Conservation (phyloP, 2,888 invertebrate genomes). For the Leptura quadrifasciata region DNA sequence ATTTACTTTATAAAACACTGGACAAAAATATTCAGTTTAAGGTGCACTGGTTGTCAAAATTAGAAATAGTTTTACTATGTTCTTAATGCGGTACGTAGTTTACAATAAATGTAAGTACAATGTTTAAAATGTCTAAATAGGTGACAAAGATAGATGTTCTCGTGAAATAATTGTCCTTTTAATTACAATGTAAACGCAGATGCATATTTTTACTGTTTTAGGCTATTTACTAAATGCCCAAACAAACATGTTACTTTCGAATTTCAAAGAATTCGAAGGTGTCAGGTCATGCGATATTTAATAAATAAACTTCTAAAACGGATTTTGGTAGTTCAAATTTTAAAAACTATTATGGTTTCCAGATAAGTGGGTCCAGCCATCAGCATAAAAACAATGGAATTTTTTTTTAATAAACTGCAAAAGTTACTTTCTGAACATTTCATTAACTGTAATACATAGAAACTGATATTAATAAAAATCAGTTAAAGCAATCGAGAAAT, state of each 20-base stretch:
- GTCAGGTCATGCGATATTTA: background rate
- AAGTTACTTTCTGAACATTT: background rate
- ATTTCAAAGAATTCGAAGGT: background rate
- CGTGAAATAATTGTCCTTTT: background rate
- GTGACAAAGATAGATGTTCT: background rate
- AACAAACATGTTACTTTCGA: background rate
- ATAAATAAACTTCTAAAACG: background rate
- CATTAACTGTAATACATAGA: background rate
- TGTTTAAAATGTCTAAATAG: background rate
- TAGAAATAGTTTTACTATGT: background rate
- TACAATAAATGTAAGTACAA: background rate
- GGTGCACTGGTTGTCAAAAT: background rate
- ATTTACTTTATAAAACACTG: conserved; percentile 14
- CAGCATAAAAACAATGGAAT: background rate
- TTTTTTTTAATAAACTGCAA: too few species aligned
- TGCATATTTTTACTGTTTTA: background rate
- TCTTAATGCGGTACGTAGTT: background rate
- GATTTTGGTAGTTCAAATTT: background rate
- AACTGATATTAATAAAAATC: background rate
- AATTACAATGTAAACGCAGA: background rate
- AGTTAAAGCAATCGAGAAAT: background rate
- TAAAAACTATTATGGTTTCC: background rate
- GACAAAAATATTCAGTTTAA: background rate
- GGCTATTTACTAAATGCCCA: background rate
- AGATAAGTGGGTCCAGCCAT: conserved; percentile 15